Percentiles rank a stretch among this genome's conserved stretches.
Evolutionary conservation across 2,888 invertebrate species (phyloP).

Genomic region (Archaeoteleia sp.): DNA sequence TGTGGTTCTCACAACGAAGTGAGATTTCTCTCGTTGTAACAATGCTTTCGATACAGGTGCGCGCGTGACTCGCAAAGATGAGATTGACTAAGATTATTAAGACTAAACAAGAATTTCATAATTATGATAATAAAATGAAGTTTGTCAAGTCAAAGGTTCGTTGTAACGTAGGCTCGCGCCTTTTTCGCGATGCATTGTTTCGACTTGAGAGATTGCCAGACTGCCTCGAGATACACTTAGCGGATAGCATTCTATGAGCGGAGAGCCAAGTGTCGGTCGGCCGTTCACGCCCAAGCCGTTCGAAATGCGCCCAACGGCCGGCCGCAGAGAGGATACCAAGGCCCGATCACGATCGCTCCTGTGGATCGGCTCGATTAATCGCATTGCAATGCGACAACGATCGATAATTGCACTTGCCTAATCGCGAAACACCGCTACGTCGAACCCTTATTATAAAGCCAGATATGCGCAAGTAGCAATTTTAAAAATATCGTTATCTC

Average conservation of each 20-base stretch:
- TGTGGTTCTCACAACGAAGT: no score
- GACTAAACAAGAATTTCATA: no score
- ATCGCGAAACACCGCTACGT: slow-evolving; percentile 17
- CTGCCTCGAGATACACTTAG: slow-evolving; percentile 47
- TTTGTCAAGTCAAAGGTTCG: slow-evolving; percentile 36
- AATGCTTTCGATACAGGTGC: no score
- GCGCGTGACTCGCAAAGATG: no score
- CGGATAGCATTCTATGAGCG: slow-evolving; percentile 47
- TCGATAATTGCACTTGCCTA: slow-evolving; percentile 66
- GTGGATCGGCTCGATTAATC: slow-evolving; percentile 65
- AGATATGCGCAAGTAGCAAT: slow-evolving; percentile 29
- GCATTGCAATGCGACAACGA: slow-evolving; percentile 61
- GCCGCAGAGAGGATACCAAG: slow-evolving; percentile 42
- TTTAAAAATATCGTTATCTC: slow-evolving; percentile 22
- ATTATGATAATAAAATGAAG: slow-evolving; percentile 4
- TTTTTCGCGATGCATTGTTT: slow-evolving; percentile 42
- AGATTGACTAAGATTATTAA: no score
- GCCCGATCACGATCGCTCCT: slow-evolving; percentile 55
- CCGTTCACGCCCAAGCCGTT: slow-evolving; percentile 51
- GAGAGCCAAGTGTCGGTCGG: slow-evolving; percentile 39
- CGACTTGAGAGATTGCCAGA: slow-evolving; percentile 36
- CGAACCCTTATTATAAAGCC: slow-evolving; percentile 2
- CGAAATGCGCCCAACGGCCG: slow-evolving; percentile 47
- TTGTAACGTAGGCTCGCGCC: slow-evolving; percentile 32
- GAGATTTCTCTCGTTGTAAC: no score